Conservation (phyloP, 2,797 vertebrate genomes). For the Tinamus major region DNA sequence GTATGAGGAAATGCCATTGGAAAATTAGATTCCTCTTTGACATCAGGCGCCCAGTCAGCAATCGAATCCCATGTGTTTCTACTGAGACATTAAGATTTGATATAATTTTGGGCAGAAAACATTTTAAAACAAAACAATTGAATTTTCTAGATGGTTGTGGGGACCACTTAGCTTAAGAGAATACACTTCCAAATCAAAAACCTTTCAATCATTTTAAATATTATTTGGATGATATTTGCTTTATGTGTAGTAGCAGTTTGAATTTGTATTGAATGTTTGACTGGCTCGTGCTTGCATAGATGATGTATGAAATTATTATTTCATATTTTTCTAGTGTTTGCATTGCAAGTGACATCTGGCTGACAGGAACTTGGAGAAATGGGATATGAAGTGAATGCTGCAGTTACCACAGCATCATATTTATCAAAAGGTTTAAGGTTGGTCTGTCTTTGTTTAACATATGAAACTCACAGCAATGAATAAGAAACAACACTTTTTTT, state of each 20-base stretch:
- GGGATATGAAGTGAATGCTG: constrained; percentile 78
- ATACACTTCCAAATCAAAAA: constrained; percentile 99
- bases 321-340: constrained; percentile 85
- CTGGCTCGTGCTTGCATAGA: constrained; percentile 85
- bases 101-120: constrained; percentile 98
- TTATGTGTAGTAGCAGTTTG: constrained; percentile 87
- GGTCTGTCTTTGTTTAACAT: constrained; percentile 78
- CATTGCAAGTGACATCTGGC: constrained; percentile 89
- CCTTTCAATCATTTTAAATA: constrained; percentile 99
- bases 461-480: constrained; percentile 56
- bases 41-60: constrained; percentile 94
- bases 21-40: constrained; percentile 99
- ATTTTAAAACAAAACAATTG: constrained; percentile 98
- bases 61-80: constrained; percentile 98
- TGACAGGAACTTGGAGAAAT: constrained; percentile 84
- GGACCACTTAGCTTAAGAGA: constrained; percentile 99
- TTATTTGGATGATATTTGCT: constrained; percentile 93
- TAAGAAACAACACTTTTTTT: constrained; percentile 24
- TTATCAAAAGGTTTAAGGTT: constrained; percentile 83
- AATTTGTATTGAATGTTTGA: constrained; percentile 93
- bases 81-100: constrained; percentile 98
- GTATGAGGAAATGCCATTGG: constrained; percentile 96
- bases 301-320: constrained; percentile 94
- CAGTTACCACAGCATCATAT: constrained; percentile 80
- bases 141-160: constrained; percentile 97